These are phyloP conservation scores for Pagetopsis macropterus DNA, from an alignment of 2,797 vertebrate species.

Conservation along the genomic window DNA sequence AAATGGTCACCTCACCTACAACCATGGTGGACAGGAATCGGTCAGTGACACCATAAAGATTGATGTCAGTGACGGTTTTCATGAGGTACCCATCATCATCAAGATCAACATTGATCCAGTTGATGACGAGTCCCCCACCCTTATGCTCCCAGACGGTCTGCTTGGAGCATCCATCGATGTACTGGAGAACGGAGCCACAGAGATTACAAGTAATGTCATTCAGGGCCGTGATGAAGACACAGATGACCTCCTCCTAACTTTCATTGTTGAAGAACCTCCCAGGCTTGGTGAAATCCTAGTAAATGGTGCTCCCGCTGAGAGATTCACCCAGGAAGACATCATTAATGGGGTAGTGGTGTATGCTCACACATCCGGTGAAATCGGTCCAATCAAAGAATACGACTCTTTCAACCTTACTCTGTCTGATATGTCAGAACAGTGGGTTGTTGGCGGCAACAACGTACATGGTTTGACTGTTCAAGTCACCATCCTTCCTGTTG, in stretches of 20 bases:
- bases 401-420: conserved; percentile 90
- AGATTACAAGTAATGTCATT: conserved; percentile 87
- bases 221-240: conserved; percentile 87
- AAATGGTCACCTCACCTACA: conserved; percentile 83
- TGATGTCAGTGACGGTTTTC: conserved; percentile 87
- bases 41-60: conserved; percentile 83
- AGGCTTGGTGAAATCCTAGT: conserved; percentile 86
- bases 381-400: conserved; percentile 83
- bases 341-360: conserved; percentile 86
- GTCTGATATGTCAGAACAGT: conserved; percentile 86
- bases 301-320: conserved; percentile 80
- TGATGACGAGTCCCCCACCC: conserved; percentile 84
- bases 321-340: conserved; percentile 89
- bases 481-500: conserved; percentile 88
- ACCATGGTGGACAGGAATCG: conserved; percentile 84
- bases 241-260: conserved; percentile 86
- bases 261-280: conserved; percentile 88
- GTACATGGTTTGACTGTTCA: conserved; percentile 85
- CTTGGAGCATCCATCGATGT: conserved; percentile 86
- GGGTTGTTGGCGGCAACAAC: conserved; percentile 86
- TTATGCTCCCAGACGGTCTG: conserved; percentile 80
- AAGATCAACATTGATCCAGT: conserved; percentile 84
- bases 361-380: conserved; percentile 88
- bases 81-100: conserved; percentile 85
- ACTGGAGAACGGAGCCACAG: conserved; percentile 86